A percentile compares a stretch with the other conserved stretches of the same genome.
These are phyloP conservation scores for Archips xylosteana DNA, from an alignment of 2,888 invertebrate genomes.

Conservation along the genomic window DNA sequence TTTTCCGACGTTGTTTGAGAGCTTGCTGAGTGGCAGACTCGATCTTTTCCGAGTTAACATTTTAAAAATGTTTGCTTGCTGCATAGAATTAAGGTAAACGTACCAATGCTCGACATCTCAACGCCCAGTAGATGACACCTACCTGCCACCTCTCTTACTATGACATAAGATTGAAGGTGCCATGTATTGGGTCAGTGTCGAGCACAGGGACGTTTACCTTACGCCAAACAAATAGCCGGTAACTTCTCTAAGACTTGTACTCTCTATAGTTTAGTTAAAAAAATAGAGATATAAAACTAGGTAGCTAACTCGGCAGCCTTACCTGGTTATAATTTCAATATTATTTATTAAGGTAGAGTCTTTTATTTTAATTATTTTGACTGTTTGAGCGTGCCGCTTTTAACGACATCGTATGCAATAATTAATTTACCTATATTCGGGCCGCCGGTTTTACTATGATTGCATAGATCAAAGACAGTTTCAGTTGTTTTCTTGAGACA, in stretches of 20 bases:
- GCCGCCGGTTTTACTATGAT: conserved; percentile 21
- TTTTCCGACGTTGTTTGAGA: conserved; percentile 18
- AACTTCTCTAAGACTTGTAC: neutral
- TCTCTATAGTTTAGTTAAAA: neutral
- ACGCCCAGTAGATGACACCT: too few relatives aligned
- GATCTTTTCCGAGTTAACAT: neutral
- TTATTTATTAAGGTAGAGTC: neutral
- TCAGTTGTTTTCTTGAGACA: conserved; percentile 31
- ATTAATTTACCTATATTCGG: conserved; percentile 9
- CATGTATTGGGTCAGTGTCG: too few relatives aligned
- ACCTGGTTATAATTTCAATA: neutral
- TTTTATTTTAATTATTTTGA: neutral
- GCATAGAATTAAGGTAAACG: neutral
- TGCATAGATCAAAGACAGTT: conserved; percentile 17
- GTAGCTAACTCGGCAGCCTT: neutral
- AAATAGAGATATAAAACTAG: neutral
- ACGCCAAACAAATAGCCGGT: neutral
- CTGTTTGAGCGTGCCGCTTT: neutral
- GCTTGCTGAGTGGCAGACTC: conserved; percentile 16
- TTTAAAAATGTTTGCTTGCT: neutral
- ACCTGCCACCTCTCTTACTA: too few relatives aligned
- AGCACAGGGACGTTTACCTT: too few relatives aligned
- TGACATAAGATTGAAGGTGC: too few relatives aligned
- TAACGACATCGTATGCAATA: neutral
- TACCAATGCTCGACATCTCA: too few relatives aligned